These are phyloP conservation scores for Mya arenaria DNA, from an alignment of 1,140 invertebrate genomes.

Conservation along the genomic window DNA sequence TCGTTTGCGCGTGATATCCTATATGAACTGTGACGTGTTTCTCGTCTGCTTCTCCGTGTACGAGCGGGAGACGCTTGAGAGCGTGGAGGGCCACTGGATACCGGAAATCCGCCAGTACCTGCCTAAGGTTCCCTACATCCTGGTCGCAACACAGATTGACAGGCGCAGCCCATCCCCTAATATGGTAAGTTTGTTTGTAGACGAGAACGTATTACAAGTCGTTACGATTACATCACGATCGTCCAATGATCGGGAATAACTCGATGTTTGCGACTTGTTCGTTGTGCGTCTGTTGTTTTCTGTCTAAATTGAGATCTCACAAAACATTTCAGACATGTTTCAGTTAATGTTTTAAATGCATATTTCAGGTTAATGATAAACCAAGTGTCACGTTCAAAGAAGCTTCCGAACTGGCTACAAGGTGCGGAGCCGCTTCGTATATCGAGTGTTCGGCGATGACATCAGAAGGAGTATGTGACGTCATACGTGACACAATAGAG, in stretches of 20 bases:
- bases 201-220: no score
- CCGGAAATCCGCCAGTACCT: conserved; percentile 86
- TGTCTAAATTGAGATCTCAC: neutral
- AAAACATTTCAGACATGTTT: neutral
- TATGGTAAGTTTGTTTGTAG: conserved; percentile 5
- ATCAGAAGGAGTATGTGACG: conserved; percentile 32
- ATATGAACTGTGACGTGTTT: conserved; percentile 99
- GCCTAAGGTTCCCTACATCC: conserved; percentile 90
- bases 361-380: conserved; percentile 28
- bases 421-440: conserved; percentile 20
- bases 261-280: neutral
- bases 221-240: no score
- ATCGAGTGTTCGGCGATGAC: conserved; percentile 40
- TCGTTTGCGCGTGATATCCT: conserved; percentile 94
- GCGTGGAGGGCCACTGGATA: conserved; percentile 93
- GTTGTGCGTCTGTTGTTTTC: neutral
- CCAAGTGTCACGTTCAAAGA: conserved; percentile 47
- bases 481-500: conserved; percentile 53
- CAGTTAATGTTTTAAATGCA: neutral
- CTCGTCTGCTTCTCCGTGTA: conserved; percentile 99
- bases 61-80: conserved; percentile 98
- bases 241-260: no score
- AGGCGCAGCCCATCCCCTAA: neutral
- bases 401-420: conserved; percentile 21
- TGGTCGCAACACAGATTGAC: conserved; percentile 84